Evolutionary conservation across 53 echinoderm and acorn worm genomes (phyloP), one percentile per base, ranked within the genome.

Genomic region (Mesocentrotus franciscanus): DNA sequence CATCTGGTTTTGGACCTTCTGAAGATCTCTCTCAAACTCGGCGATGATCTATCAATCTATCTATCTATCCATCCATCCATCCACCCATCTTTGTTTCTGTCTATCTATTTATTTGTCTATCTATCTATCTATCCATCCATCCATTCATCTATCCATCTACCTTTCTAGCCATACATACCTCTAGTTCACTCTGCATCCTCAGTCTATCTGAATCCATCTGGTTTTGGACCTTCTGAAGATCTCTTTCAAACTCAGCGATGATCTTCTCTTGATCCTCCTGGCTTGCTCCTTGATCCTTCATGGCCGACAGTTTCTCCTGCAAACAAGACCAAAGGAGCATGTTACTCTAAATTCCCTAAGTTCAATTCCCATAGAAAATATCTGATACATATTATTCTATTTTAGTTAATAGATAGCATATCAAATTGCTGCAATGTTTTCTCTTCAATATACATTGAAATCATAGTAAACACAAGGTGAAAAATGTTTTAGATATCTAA

Each of bases 121-220:
- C 79, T 17, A 79, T 36, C 17, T 14, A 59, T 58, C 59, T 27
- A 32, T 27, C 60, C 10, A 42, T 89, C 60, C n/a, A 58, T 89
- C 89, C 20, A 89, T 58, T 26, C 20, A 58, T 90, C 56, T 17
- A 64, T 62, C 90, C 16, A 90, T 90, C 35, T 22, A 90, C 14
- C 66, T 2, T 22, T 91, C 36, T 22, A 35, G 33, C 39, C 9
- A 34, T 66, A 36, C 92, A 78, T 92, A 98, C 98, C 97, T 98
- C 93, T 26, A 98, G 89, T 92, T 97, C 97, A 74, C 96, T 97
- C 95, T 98, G 97, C 98, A 98, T 98, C 60, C 98, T 96, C 79
- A 98, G 95, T 9, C 98, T 94, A 78, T 98, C 98, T 22, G 98
- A 97, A 96, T 98, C 98, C 98, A 98, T 98, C 90, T 98, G 98